A percentile compares a stretch with the other conserved stretches of the same genome.
Conservation (phyloP, 2,797 vertebrate species). For the Echiichthys vipera region DNA sequence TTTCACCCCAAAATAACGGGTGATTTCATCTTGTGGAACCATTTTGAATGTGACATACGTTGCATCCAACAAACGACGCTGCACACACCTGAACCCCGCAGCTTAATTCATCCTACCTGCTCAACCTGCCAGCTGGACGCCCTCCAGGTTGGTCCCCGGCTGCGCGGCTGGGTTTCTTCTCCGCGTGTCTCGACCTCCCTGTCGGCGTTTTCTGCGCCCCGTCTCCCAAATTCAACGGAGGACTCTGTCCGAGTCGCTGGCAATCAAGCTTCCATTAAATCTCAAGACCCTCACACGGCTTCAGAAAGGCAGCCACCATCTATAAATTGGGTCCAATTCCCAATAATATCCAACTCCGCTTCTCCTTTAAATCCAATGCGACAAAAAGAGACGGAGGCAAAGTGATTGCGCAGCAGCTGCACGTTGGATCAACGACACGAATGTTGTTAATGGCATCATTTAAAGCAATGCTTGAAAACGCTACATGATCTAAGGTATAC, state of each 20-base stretch:
- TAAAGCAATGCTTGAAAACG: neutral
- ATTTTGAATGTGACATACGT: neutral
- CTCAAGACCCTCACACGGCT: neutral
- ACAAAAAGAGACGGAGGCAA: conserved; percentile 57
- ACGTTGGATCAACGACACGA: neutral
- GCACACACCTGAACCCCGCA: neutral
- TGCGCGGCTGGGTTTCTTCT: conserved; percentile 15
- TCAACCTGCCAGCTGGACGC: conserved; percentile 45
- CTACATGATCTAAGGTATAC: neutral
- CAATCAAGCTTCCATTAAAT: neutral
- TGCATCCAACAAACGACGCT: neutral
- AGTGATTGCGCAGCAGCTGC: conserved; percentile 61
- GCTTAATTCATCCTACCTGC: conserved; percentile 60
- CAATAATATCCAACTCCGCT: conserved; percentile 31
- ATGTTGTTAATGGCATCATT: conserved; percentile 1
- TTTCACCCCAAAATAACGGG: accelerated
- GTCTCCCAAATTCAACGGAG: conserved; percentile 18
- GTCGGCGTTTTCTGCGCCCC: conserved; percentile 10
- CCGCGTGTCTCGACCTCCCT: conserved; percentile 14
- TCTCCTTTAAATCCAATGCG: conserved; percentile 76
- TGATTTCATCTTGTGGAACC: neutral
- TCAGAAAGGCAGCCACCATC: neutral
- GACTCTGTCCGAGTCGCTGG: neutral
- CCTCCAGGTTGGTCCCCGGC: conserved; percentile 26
- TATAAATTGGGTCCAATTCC: conserved; percentile 6